phyloP scores from a whole-genome alignment of 2,888 invertebrate species.

The Rotaria magnacalcarata region DNA sequence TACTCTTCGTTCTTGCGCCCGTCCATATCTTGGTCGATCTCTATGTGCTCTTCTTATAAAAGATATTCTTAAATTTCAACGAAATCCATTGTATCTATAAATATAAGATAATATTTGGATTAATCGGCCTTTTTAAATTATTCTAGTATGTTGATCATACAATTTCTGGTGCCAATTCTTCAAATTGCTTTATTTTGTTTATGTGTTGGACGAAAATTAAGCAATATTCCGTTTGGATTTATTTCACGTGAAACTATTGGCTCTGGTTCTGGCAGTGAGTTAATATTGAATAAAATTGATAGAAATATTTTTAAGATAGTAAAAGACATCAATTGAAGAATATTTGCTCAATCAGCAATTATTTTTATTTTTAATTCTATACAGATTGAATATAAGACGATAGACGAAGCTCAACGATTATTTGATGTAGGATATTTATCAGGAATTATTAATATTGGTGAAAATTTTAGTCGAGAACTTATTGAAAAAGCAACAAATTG shows the following conservation, averaged over 20 bases:
- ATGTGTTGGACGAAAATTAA: conserved; percentile 64
- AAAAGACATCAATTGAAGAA: too few species aligned
- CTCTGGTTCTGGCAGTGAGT: background rate
- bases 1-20: background rate
- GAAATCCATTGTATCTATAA: background rate
- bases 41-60: background rate
- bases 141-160: conserved; percentile 72
- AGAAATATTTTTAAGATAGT: background rate
- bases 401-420: conserved; percentile 69
- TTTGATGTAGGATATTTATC: conserved; percentile 75
- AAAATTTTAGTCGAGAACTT: conserved; percentile 74
- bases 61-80: background rate
- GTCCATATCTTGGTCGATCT: background rate
- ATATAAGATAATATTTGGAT: too few species aligned
- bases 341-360: too few species aligned
- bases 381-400: conserved; percentile 48
- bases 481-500: background rate
- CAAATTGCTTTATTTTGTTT: conserved; percentile 87
- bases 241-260: conserved; percentile 67
- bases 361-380: too few species aligned
- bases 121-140: too few species aligned
- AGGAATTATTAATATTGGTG: conserved; percentile 81
- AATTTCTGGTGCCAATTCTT: conserved; percentile 83
- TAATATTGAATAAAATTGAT: conserved; percentile 9
- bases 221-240: conserved; percentile 74